Percentiles rank a stretch among this genome's conserved stretches.
Evolutionary conservation across 2,113 vertebrate genomes (phyloP).

Genomic region (Nycticorax nycticorax): DNA sequence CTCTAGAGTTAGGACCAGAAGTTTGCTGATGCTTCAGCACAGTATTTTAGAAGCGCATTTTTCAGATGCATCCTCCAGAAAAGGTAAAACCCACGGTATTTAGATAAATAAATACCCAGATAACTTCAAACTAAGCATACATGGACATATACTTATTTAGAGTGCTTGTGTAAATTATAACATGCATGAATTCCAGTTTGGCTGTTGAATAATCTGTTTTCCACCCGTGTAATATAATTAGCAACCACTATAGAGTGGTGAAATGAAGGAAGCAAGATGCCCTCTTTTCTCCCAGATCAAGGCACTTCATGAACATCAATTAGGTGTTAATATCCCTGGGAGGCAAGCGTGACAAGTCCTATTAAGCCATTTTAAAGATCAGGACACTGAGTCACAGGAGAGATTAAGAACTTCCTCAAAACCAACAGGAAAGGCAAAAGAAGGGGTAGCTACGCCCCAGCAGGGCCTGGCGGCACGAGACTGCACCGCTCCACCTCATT

Average conservation of each 20-base stretch:
- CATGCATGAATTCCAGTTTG: neutral
- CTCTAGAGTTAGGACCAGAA: neutral
- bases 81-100: neutral
- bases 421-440: neutral
- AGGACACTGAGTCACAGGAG: constrained; percentile 36
- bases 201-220: neutral
- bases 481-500: neutral
- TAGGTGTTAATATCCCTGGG: constrained; percentile 39
- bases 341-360: constrained; percentile 50
- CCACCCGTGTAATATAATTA: neutral
- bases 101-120: neutral
- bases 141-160: neutral
- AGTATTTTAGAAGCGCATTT: neutral
- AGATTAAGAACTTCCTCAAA: constrained; percentile 59
- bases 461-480: neutral
- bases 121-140: neutral
- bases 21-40: neutral
- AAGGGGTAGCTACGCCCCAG: neutral
- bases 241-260: neutral
- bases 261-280: constrained; percentile 6
- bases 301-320: constrained; percentile 36
- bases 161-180: neutral
- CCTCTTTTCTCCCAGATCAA: constrained; percentile 36
- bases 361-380: constrained; percentile 50
- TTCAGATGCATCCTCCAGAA: neutral